Base-by-base conservation (phyloP, 2,797 vertebrate species). In the Ceyx erithaca region DNA sequence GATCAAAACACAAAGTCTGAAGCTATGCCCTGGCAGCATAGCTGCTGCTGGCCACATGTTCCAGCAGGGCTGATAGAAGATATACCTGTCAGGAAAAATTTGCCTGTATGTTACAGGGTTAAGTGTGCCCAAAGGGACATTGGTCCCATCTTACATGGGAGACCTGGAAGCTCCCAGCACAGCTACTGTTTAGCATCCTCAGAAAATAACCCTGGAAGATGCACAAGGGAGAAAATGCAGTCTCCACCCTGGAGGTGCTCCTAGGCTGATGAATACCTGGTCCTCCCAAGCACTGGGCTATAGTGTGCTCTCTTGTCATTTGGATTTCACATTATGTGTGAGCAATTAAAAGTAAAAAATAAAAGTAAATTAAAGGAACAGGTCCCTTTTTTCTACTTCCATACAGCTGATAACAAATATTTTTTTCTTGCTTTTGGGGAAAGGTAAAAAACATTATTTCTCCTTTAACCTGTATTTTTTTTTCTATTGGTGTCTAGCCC, bases 121-220 rank as follows among this genome's bases (percentile, higher is more conserved):
- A 76, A 85, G 5, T 41, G 51, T 54, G 68, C 14, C 49, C 31
- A 33, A 19, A 79, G 54, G 61, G 25, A 41, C 25, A 23, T 11
- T n/a, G 19, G n/a, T 51, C n/a, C 49, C 21, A 16, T 8, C 23
- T 80, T 57, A 49, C 7, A 3, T 6, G 12, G n/a, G 22, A 58
- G 41, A 75, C 13, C 4, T 67, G 46, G 17, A 57, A 51, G 46
- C 15, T 91, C 14, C 21, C 23, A n/a, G 43, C 33, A 37, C 2
- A 1, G 3, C 12, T 46, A 45, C 10, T 2, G 0, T 30, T 68
- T 26, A 68, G n/a, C 22, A 37, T 16, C 9, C 43, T 66, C 8
- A 37, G 8, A 72, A 22, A 66, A 30, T 48, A 51, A 76, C 16
- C 13, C 41, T 71, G 20, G 68, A 69, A 73, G 21, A 19, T 48